Evolutionary conservation across 2,797 vertebrate genomes (phyloP).

Genomic region (Columba guinea): DNA sequence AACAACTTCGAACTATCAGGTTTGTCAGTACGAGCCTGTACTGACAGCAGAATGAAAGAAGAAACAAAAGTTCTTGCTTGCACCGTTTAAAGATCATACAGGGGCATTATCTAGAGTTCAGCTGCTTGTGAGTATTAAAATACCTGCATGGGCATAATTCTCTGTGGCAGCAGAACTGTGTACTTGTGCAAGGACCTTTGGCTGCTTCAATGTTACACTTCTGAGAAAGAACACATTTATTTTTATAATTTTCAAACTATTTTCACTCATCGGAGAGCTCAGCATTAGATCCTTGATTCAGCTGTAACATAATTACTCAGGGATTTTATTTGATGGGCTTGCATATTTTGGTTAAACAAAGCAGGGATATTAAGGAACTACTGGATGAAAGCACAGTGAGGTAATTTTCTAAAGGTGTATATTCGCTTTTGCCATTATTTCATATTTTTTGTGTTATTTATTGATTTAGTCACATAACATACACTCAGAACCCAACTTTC

Average conservation of each 20-base stretch:
- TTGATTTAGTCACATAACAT: background rate
- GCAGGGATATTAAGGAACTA: background rate
- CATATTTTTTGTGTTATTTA: background rate
- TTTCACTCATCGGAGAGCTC: background rate
- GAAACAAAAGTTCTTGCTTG: background rate
- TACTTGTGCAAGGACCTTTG: background rate
- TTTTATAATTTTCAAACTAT: background rate
- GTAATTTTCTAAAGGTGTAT: background rate
- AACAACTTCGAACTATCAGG: conserved; percentile 13
- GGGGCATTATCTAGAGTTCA: background rate
- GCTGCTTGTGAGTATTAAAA: background rate
- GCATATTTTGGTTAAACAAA: background rate
- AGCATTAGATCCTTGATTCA: background rate
- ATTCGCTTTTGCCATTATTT: background rate
- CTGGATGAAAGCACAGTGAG: background rate
- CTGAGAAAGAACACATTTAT: background rate
- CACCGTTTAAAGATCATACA: background rate
- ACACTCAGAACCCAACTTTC: background rate
- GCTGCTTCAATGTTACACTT: background rate
- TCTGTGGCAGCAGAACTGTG: background rate
- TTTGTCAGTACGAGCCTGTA: conserved; percentile 8
- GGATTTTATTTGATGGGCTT: background rate
- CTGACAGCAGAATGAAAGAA: conserved; percentile 29
- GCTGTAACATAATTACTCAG: background rate
- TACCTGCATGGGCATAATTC: background rate